A percentile compares a stretch with the other conserved stretches of the same genome.
Conservation (phyloP, 2,888 invertebrate genomes). For the Cheilosia vernalis region DNA sequence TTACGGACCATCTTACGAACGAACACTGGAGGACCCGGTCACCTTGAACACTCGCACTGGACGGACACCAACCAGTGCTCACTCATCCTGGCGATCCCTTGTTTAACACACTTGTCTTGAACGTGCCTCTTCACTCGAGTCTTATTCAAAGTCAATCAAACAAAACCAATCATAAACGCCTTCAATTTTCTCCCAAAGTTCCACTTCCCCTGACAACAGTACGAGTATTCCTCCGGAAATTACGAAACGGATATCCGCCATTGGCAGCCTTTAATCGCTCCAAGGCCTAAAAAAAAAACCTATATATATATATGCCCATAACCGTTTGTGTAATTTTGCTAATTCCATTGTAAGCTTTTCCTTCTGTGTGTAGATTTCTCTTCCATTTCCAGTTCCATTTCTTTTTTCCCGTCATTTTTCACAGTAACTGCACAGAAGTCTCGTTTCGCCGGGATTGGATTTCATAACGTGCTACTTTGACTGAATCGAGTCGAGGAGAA, state of each 20-base stretch:
- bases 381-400: slow-evolving; percentile 4
- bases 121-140: background rate
- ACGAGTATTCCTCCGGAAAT: background rate
- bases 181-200: background rate
- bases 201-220: background rate
- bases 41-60: too few species aligned
- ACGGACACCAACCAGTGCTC: too few species aligned
- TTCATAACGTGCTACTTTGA: slow-evolving; percentile 58
- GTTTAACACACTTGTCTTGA: background rate
- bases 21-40: too few species aligned
- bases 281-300: background rate
- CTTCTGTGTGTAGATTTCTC: slow-evolving; percentile 26
- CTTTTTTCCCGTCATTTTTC: slow-evolving; percentile 46
- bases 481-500: slow-evolving; percentile 49
- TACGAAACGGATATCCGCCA: slow-evolving; percentile 6
- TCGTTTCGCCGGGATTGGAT: slow-evolving; percentile 44
- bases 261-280: slow-evolving; percentile 19
- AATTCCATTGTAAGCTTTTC: slow-evolving; percentile 58
- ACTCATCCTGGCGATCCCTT: too few species aligned
- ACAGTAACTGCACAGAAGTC: slow-evolving; percentile 64
- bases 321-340: slow-evolving; percentile 53
- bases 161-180: background rate
- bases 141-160: background rate
- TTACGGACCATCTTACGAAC: too few species aligned
- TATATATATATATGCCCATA: slow-evolving; percentile 4